Conservation (phyloP, 2,797 vertebrate genomes). For the Crocodylus rhombifer region DNA sequence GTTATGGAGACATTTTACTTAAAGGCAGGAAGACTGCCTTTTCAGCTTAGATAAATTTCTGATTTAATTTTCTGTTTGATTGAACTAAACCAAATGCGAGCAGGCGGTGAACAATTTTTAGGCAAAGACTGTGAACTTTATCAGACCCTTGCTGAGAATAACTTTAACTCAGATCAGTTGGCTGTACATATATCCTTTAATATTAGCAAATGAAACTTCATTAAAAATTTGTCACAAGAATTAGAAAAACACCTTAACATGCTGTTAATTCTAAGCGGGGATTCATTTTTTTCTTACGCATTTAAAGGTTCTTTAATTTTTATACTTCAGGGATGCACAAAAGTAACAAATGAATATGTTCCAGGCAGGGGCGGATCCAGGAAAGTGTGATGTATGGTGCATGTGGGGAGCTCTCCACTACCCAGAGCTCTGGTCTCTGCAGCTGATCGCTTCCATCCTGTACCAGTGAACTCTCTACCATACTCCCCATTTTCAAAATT, state of each 20-base stretch:
- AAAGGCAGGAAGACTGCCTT: constrained; percentile 80
- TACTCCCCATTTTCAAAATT: too few relatives aligned
- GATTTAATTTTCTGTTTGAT: constrained; percentile 55
- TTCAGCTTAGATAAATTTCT: constrained; percentile 61
- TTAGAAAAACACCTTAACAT: not conserved
- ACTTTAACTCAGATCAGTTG: not conserved
- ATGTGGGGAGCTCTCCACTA: too few relatives aligned
- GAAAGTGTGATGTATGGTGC: too few relatives aligned
- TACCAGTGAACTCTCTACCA: too few relatives aligned
- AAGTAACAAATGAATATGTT: not conserved
- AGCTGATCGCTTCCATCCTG: too few relatives aligned
- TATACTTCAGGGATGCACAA: not conserved
- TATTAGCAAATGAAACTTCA: not conserved
- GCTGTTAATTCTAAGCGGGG: not conserved
- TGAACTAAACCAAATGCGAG: constrained; percentile 21
- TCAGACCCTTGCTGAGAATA: not conserved
- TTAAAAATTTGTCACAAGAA: not conserved
- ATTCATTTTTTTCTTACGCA: not conserved
- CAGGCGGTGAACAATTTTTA: not conserved
- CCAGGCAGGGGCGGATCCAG: not conserved
- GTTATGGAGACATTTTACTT: constrained; percentile 58
- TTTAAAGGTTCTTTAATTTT: not conserved
- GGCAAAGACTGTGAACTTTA: not conserved
- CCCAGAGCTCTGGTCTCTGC: too few relatives aligned
- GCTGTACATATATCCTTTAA: not conserved